These are phyloP conservation scores for Periophthalmodon schlosseri DNA, from an alignment of 2,113 vertebrate species.

Conservation along the genomic window DNA sequence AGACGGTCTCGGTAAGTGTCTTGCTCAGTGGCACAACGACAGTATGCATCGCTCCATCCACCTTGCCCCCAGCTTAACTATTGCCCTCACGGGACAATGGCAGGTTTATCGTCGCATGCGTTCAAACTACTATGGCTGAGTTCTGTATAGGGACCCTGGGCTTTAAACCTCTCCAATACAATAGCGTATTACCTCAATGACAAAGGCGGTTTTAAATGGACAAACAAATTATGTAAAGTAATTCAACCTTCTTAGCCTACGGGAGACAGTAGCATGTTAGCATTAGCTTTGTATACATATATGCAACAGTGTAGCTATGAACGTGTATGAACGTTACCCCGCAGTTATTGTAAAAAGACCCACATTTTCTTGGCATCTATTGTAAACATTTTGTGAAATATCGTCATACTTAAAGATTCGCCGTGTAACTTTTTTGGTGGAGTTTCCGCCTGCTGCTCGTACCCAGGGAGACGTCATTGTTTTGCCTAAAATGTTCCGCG, in stretches of 20 bases:
- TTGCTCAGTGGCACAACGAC: too few species aligned
- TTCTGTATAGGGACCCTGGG: neutral
- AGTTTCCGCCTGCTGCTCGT: neutral
- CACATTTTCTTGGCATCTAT: constrained; percentile 37
- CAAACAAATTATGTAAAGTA: neutral
- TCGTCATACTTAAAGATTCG: neutral
- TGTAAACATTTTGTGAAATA: constrained; percentile 34
- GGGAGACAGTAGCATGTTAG: constrained; percentile 27
- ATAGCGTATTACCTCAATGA: neutral
- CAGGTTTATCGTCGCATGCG: neutral
- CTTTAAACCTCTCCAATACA: neutral
- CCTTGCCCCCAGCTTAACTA: neutral
- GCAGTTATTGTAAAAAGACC: constrained; percentile 28
- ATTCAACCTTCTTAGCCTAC: constrained; percentile 1
- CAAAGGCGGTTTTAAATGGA: neutral
- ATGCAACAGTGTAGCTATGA: constrained; percentile 29
- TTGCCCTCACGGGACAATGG: neutral
- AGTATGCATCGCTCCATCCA: too few species aligned
- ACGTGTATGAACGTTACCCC: constrained; percentile 15
- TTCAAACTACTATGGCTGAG: neutral
- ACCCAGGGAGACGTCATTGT: neutral
- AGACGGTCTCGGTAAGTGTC: neutral
- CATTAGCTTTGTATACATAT: constrained; percentile 17
- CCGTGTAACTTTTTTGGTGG: neutral
- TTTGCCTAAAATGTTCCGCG: neutral